Percentiles rank a stretch among this genome's conserved stretches.
These are phyloP conservation scores for Orientallactaga bullata DNA, from an alignment of 2,113 vertebrate genomes.

Conservation along the genomic window DNA sequence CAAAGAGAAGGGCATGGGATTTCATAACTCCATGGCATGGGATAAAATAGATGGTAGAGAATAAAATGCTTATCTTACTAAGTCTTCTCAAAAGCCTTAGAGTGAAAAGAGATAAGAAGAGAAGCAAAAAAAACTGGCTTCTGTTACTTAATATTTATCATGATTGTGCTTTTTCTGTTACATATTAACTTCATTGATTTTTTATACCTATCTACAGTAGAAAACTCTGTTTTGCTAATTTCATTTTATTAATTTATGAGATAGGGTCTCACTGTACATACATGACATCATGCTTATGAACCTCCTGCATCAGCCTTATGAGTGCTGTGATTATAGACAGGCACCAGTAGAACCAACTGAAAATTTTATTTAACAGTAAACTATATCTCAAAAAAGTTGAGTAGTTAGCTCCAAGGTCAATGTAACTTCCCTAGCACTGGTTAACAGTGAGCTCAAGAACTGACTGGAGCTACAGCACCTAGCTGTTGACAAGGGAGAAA, in stretches of 20 bases:
- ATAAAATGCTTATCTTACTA: not conserved
- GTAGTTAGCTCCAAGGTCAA: not conserved
- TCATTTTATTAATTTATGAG: not conserved
- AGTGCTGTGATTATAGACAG: not conserved
- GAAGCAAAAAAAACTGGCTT: not conserved
- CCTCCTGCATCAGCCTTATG: not conserved
- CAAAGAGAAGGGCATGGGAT: accelerated
- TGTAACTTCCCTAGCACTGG: not conserved
- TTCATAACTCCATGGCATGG: not conserved
- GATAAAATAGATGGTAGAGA: not conserved
- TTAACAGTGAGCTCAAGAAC: not conserved
- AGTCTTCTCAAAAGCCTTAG: not conserved
- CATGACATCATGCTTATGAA: not conserved
- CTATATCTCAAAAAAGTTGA: not conserved
- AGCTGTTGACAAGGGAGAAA: not conserved
- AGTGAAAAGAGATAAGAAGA: not conserved
- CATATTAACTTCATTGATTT: slow-evolving; percentile 8
- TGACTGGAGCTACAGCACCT: not conserved
- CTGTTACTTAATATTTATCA: not conserved
- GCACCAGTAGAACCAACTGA: not conserved
- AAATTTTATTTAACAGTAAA: not conserved
- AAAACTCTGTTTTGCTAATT: not conserved
- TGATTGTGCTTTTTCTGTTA: not conserved
- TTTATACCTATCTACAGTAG: not conserved
- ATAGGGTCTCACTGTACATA: not conserved